A percentile compares a stretch with the other conserved stretches of the same genome.
phyloP scores from a whole-genome alignment of 2,888 invertebrate species.

The Calliphora vomitoria region DNA sequence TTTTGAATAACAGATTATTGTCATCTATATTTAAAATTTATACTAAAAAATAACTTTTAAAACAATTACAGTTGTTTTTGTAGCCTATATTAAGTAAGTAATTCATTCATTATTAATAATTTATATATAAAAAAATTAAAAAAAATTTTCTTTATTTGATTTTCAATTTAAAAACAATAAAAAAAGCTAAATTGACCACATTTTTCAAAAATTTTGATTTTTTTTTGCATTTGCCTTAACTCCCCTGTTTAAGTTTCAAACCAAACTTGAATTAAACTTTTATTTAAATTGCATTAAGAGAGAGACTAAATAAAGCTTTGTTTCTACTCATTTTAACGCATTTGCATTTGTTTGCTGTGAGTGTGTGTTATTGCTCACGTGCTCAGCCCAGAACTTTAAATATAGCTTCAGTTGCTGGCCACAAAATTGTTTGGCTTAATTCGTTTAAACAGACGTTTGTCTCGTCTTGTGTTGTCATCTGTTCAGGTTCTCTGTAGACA shows the following conservation, averaged over 20 bases:
- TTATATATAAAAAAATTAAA: too few relatives aligned
- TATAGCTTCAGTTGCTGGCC: background rate
- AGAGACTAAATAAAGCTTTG: slow-evolving; percentile 39
- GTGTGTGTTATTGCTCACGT: slow-evolving; percentile 65
- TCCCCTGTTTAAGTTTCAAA: background rate
- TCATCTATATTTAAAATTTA: too few relatives aligned
- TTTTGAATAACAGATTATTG: too few relatives aligned
- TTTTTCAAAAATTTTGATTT: background rate
- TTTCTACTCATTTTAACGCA: background rate
- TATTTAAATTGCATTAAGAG: background rate
- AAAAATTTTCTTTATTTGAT: too few relatives aligned
- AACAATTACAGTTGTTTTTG: too few relatives aligned
- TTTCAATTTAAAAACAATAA: too few relatives aligned
- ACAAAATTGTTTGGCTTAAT: slow-evolving; percentile 1
- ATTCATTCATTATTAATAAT: too few relatives aligned
- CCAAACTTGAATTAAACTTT: background rate
- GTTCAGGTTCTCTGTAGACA: background rate
- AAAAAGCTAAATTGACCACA: slow-evolving; percentile 1
- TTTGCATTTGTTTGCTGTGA: background rate
- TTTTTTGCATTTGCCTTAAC: background rate
- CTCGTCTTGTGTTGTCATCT: background rate
- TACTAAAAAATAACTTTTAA: too few relatives aligned
- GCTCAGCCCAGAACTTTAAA: slow-evolving; percentile 47
- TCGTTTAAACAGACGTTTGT: background rate
- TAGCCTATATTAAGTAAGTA: too few relatives aligned